phyloP scores from a whole-genome alignment of 2,888 invertebrate genomes.

The Candidula unifasciata region DNA sequence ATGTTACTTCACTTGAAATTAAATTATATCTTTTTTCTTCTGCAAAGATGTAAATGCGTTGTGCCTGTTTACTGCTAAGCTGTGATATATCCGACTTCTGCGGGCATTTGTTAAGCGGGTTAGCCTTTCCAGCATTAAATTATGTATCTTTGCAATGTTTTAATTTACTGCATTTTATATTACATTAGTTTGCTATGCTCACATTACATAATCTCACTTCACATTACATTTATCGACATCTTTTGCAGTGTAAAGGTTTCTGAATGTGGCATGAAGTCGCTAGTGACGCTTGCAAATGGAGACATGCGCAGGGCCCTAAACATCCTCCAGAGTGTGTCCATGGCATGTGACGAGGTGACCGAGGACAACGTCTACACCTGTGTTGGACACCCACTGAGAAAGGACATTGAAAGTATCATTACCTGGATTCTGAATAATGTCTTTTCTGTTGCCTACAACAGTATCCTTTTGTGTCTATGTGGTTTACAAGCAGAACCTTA shows the following conservation, averaged over 20 bases:
- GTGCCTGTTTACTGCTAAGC: too few relatives aligned
- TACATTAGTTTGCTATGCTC: too few relatives aligned
- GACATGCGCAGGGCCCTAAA: conserved; percentile 99
- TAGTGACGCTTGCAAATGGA: conserved; percentile 92
- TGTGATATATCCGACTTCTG: too few relatives aligned
- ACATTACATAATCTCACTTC: not conserved
- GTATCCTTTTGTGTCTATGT: conserved; percentile 83
- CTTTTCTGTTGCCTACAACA: conserved; percentile 86
- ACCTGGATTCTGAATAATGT: conserved; percentile 87
- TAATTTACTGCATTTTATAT: too few relatives aligned
- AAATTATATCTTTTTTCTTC: too few relatives aligned
- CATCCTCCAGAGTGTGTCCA: conserved; percentile 93
- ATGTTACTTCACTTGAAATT: too few relatives aligned
- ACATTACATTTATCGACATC: not conserved
- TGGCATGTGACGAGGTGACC: conserved; percentile 92
- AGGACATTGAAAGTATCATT: conserved; percentile 91
- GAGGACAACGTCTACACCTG: conserved; percentile 96
- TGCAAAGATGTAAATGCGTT: too few relatives aligned
- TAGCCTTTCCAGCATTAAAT: too few relatives aligned
- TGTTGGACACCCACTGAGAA: conserved; percentile 95
- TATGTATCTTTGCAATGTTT: too few relatives aligned
- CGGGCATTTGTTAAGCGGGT: too few relatives aligned
- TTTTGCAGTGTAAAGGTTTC: conserved; percentile 86
- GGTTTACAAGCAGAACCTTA: too few relatives aligned
- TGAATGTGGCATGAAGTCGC: conserved; percentile 91